Evolutionary conservation across 2,797 vertebrate genomes (phyloP), one percentile per base, ranked within the genome.

Genomic region (Lacerta bilineata): DNA sequence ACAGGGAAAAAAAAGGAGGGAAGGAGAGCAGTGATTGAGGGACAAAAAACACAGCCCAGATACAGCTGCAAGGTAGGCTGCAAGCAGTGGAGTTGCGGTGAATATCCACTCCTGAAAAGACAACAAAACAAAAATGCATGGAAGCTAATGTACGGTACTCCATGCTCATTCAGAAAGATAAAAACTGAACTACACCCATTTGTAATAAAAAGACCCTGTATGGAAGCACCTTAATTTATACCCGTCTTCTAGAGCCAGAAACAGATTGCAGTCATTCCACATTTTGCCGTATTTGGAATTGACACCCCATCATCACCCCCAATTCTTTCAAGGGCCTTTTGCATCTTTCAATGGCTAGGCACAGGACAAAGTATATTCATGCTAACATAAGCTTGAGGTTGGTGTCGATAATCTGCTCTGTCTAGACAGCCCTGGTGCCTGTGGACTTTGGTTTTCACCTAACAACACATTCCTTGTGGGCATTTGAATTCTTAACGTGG

Each of bases 391-490:
- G 4, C 6, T 15, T 79, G 27, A 80, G 15, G 13, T 27, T 55
- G 23, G 18, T 33, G 41, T 36, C 17, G 23, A 23, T 18, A 41
- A 25, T 36, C 46, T 46, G 29, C 43, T 85, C 27, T 33, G 5
- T 20, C 7, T 25, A 20, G 27, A 61, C 10, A 33, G 29, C n/a
- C 46, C 5, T 55, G 41, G 74, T 83, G 18, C 55, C 29, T 41
- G 1, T 33, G 10, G 61, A 59, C 18, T 68, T 41, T 85, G 74
- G 17, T 82, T 82, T 88, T 88, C 72, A 68, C 50, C 72, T 83
- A 33, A 83, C 33, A 55, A 68, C 15, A 46, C 23, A 20, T 88
- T 68, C 84, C 23, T 43, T n/a, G 4, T 69, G 33, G 74, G 7
- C 27, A 7, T 83, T 29, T 77, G 15, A 83, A 55, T 69, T 88